Evolutionary conservation across 2,113 vertebrate species (phyloP), one percentile per base, ranked within the genome.

Genomic region (Picathartes gymnocephalus): DNA sequence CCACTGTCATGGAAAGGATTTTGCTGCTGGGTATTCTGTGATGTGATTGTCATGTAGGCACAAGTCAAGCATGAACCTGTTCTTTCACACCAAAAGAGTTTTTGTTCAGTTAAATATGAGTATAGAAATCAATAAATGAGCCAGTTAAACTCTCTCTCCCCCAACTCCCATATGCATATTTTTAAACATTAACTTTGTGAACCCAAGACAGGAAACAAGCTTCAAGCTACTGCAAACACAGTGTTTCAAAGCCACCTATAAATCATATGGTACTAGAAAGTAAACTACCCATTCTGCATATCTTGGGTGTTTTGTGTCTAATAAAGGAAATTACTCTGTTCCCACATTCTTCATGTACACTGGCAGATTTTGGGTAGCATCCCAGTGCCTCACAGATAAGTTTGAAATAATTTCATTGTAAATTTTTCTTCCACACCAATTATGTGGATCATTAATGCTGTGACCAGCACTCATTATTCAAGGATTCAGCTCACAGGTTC

Each of bases 121-220:
- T 68, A 53, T 7, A 88, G 62, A 93, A 88, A 94, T 79, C 31
- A 57, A 61, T 39, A 92, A 77, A 47, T 40, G 71, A 91, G 69
- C 57, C 81, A 71, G 79, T 73, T 44, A 65, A 77, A 84, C 21
- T 57, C 37, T 68, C 47, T 87, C n/a, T 78, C 65, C 60, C 62
- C 40, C 45, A 78, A 3, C 13, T 73, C 3, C 11, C 15, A 44
- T 31, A 45, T n/a, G 6, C 17, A 57, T 45, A 61, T 35, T 82
- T 91, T 92, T 54, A 95, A 92, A 91, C 87, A 70, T 94, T 87
- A 89, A 94, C 86, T 91, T 85, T 53, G 82, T 30, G 86, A 96
- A 91, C 74, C 66, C 39, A 42, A 85, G 77, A 76, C 39, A 82
- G 89, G 89, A 97, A 92, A 72, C 53, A 79, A 95, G 81, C 50